These are phyloP conservation scores for Hoplodrina ambigua DNA, from an alignment of 2,888 invertebrate species.

Conservation along the genomic window DNA sequence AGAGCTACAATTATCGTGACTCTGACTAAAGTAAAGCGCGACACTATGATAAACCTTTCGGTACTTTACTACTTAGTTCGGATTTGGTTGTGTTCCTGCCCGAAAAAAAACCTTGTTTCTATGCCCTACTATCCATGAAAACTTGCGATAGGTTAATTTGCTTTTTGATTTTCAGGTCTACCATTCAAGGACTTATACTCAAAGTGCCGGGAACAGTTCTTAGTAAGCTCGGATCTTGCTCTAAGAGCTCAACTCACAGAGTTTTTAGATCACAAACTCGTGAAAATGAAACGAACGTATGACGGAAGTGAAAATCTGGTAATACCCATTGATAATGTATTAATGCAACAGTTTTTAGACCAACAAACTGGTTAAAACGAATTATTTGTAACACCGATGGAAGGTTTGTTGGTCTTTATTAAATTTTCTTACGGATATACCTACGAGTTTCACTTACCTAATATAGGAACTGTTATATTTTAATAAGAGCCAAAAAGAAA, in stretches of 20 bases:
- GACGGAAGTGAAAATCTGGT: conserved; percentile 96
- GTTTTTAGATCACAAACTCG: conserved; percentile 98
- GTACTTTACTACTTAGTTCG: neutral
- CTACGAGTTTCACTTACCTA: conserved; percentile 29
- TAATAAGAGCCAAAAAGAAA: conserved; percentile 67
- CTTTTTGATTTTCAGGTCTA: conserved; percentile 91
- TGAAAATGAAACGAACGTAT: conserved; percentile 94
- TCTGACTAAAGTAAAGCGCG: too few relatives aligned
- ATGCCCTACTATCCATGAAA: neutral
- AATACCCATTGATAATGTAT: conserved; percentile 93
- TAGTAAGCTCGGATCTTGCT: conserved; percentile 98
- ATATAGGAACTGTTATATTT: too few relatives aligned
- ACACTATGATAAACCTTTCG: too few relatives aligned
- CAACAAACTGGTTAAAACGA: conserved; percentile 83
- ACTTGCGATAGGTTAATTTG: neutral
- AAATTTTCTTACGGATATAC: conserved; percentile 14
- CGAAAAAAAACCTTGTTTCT: neutral
- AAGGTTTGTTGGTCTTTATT: conserved; percentile 24
- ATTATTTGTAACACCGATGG: conserved; percentile 4
- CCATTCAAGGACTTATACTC: conserved; percentile 97
- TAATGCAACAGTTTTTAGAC: conserved; percentile 95
- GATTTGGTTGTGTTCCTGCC: neutral
- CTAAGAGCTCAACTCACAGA: conserved; percentile 97
- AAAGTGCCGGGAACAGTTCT: conserved; percentile 95
- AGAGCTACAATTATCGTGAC: too few relatives aligned